Conservation (phyloP, 2,113 vertebrate species). For the Synchiropus splendidus region DNA sequence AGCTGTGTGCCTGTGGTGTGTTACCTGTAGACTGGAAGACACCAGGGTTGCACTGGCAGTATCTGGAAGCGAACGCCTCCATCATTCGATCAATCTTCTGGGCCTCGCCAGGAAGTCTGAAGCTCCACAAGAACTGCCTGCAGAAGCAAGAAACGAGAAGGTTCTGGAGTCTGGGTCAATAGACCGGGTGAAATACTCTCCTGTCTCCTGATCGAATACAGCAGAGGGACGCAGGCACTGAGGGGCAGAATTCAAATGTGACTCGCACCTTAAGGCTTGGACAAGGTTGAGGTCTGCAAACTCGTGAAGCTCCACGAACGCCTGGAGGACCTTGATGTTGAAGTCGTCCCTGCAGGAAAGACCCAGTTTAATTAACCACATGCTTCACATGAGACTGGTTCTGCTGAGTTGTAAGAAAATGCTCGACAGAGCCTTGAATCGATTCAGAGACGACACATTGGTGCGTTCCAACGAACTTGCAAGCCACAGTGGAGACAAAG, state of each 20-base stretch:
- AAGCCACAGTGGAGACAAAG: too few relatives aligned
- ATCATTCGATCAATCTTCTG: constrained; percentile 99
- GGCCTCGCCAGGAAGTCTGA: constrained; percentile 91
- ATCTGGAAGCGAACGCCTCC: constrained; percentile 94
- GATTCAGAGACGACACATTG: too few relatives aligned
- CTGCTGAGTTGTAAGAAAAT: too few relatives aligned
- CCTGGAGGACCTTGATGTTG: constrained; percentile 96
- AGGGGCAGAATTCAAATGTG: too few relatives aligned
- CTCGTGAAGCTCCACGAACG: constrained; percentile 97
- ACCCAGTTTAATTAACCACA: constrained; percentile 11
- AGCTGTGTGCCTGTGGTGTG: constrained; percentile 11
- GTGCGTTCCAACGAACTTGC: too few relatives aligned
- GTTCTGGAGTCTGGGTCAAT: too few relatives aligned
- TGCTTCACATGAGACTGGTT: not conserved
- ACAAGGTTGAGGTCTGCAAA: constrained; percentile 98
- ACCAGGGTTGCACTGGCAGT: constrained; percentile 93
- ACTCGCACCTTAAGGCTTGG: constrained; percentile 87
- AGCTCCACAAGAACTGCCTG: constrained; percentile 98
- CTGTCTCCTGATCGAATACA: too few relatives aligned
- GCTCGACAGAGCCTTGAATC: too few relatives aligned
- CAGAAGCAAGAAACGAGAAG: constrained; percentile 12
- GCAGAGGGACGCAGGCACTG: too few relatives aligned
- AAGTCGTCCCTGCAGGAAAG: constrained; percentile 81
- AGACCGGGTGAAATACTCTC: too few relatives aligned
- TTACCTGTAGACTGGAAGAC: constrained; percentile 98